Percentiles rank a stretch among this genome's conserved stretches.
Evolutionary conservation across 2,113 vertebrate genomes (phyloP).

Genomic region (Sorex fumeus): DNA sequence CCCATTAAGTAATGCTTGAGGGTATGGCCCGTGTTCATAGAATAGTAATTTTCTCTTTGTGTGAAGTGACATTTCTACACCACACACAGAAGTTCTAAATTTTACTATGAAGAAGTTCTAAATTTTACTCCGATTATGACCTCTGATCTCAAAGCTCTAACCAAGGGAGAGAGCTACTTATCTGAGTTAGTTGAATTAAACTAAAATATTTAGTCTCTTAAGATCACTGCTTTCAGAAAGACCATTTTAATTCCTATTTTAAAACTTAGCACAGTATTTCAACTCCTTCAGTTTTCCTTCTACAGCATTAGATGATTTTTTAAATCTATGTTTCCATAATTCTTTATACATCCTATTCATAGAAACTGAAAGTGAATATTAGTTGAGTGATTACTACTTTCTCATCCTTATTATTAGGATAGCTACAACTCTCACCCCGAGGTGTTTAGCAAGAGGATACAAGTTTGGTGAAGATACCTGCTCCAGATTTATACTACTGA

Average conservation of each 20-base stretch:
- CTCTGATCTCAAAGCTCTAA: constrained; percentile 37
- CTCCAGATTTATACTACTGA: background rate
- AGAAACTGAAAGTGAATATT: constrained; percentile 2
- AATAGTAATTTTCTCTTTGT: constrained; percentile 62
- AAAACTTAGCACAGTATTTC: background rate
- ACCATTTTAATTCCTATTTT: constrained; percentile 44
- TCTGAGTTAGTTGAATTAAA: constrained; percentile 25
- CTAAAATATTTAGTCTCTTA: background rate
- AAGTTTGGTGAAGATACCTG: background rate
- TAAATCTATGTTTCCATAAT: background rate
- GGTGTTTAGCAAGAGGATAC: constrained; percentile 16
- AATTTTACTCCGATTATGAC: constrained; percentile 71
- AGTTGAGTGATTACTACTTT: background rate
- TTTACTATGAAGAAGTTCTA: constrained; percentile 38
- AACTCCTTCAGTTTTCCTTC: constrained; percentile 11
- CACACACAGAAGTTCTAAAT: constrained; percentile 24
- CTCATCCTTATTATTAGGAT: background rate
- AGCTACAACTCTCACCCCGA: background rate
- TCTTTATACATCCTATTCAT: background rate
- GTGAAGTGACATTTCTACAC: constrained; percentile 53
- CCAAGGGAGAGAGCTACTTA: constrained; percentile 29
- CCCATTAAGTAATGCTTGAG: constrained; percentile 14
- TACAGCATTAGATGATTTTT: background rate
- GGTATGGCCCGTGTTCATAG: background rate
- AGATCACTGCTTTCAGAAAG: constrained; percentile 7